Conservation (phyloP, 2,888 invertebrate species). For the Gymnosoma rotundatum region DNA sequence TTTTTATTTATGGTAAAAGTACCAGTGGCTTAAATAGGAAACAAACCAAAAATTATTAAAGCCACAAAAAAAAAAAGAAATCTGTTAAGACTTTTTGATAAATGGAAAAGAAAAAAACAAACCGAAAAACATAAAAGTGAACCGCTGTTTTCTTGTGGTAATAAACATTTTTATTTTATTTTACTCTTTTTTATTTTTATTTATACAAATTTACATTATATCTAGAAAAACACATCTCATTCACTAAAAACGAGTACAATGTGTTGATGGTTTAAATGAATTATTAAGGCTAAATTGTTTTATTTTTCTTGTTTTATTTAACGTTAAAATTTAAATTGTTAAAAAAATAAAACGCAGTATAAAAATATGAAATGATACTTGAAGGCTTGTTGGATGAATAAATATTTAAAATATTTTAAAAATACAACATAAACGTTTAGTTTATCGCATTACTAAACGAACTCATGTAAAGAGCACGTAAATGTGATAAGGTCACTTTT, state of each 20-base stretch:
- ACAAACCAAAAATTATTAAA: neutral
- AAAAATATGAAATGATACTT: slow-evolving; percentile 50
- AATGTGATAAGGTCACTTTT: slow-evolving; percentile 4
- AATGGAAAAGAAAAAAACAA: slow-evolving; percentile 1
- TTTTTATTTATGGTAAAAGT: slow-evolving; percentile 4
- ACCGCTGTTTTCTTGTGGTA: slow-evolving; percentile 49
- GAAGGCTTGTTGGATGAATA: slow-evolving; percentile 34
- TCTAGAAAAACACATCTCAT: slow-evolving; percentile 46
- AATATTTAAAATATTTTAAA: slow-evolving; percentile 9
- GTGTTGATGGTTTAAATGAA: slow-evolving; percentile 65
- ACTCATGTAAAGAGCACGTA: neutral
- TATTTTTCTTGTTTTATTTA: slow-evolving; percentile 30
- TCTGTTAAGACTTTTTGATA: slow-evolving; percentile 40
- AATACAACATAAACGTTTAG: slow-evolving; percentile 50
- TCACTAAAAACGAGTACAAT: slow-evolving; percentile 21
- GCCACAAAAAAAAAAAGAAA: slow-evolving; percentile 29
- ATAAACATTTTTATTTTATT: slow-evolving; percentile 44
- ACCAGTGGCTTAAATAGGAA: slow-evolving; percentile 16
- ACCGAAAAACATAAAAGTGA: slow-evolving; percentile 32
- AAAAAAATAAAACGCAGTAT: slow-evolving; percentile 35
- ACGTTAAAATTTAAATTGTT: slow-evolving; percentile 48
- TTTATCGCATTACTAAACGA: slow-evolving; percentile 1
- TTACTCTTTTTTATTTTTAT: slow-evolving; percentile 22
- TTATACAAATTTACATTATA: slow-evolving; percentile 46
- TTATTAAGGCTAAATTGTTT: slow-evolving; percentile 63